These are phyloP conservation scores for Agrotis segetum DNA, from an alignment of 2,888 invertebrate species.

Conservation along the genomic window DNA sequence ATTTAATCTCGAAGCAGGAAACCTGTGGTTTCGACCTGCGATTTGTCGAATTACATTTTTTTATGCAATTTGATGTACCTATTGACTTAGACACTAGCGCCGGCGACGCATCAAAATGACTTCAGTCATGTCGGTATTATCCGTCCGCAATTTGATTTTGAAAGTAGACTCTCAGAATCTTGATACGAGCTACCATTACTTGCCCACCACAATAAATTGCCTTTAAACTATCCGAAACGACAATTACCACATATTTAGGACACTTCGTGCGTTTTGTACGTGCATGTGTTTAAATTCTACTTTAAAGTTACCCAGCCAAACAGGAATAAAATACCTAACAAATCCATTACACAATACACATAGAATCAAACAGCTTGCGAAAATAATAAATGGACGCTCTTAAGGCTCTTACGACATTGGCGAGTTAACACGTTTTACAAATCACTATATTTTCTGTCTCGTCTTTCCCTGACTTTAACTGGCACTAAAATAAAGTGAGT, in stretches of 20 bases:
- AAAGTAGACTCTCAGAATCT: too few relatives aligned
- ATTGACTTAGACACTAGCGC: too few relatives aligned
- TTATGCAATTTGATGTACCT: too few relatives aligned
- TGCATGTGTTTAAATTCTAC: neutral
- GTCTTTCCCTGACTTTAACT: constrained; percentile 65
- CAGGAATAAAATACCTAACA: constrained; percentile 37
- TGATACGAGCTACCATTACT: too few relatives aligned
- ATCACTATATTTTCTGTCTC: constrained; percentile 69
- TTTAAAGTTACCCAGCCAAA: constrained; percentile 9
- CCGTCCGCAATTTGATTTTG: too few relatives aligned
- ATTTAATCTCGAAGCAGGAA: too few relatives aligned
- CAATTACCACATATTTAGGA: neutral
- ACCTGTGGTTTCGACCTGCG: too few relatives aligned
- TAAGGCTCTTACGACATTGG: constrained; percentile 70
- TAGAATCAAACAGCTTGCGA: constrained; percentile 62
- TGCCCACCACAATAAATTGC: too few relatives aligned
- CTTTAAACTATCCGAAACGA: too few relatives aligned
- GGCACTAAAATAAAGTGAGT: constrained; percentile 72
- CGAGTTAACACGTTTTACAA: constrained; percentile 74
- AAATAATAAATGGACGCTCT: constrained; percentile 72
- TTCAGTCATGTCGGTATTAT: too few relatives aligned
- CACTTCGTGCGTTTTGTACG: neutral
- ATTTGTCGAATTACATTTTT: too few relatives aligned
- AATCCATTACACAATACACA: constrained; percentile 48
- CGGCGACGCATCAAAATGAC: too few relatives aligned